phyloP scores from a whole-genome alignment of 2,113 vertebrate genomes.

The Carettochelys insculpta region DNA sequence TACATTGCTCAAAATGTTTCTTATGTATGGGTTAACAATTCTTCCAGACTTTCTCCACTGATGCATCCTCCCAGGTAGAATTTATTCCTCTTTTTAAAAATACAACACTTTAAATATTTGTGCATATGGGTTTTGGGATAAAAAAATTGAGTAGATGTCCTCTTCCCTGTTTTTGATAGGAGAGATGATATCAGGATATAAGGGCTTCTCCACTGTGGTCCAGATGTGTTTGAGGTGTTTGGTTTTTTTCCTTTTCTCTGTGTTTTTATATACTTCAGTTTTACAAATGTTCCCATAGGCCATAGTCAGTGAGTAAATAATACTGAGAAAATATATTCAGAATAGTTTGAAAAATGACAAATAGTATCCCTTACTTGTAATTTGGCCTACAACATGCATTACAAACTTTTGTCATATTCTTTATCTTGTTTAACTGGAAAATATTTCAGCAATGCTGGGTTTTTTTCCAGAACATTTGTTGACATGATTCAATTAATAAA shows the following conservation, averaged over 20 bases:
- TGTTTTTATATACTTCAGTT: not conserved
- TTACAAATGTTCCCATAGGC: not conserved
- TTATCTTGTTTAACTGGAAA: conserved; percentile 26
- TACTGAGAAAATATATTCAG: conserved; percentile 39
- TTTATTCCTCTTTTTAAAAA: too few relatives aligned
- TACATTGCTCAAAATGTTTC: too few relatives aligned
- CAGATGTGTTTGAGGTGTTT: not conserved
- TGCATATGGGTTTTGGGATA: too few relatives aligned
- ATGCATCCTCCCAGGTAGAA: too few relatives aligned
- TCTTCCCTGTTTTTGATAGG: not conserved
- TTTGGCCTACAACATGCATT: not conserved
- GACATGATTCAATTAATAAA: conserved; percentile 61
- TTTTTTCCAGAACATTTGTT: conserved; percentile 41
- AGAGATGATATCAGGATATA: not conserved
- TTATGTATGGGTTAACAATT: too few relatives aligned
- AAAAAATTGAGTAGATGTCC: not conserved
- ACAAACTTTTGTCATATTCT: conserved; percentile 23
- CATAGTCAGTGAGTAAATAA: conserved; percentile 22
- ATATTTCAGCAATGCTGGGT: conserved; percentile 24
- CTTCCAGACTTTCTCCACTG: too few relatives aligned
- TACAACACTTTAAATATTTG: too few relatives aligned
- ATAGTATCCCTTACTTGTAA: conserved; percentile 30
- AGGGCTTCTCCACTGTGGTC: not conserved
- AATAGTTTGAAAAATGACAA: conserved; percentile 62
- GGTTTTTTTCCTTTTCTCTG: not conserved